Base-by-base conservation (phyloP, 2,113 vertebrate species). In the Chlorocebus sabaeus region DNA sequence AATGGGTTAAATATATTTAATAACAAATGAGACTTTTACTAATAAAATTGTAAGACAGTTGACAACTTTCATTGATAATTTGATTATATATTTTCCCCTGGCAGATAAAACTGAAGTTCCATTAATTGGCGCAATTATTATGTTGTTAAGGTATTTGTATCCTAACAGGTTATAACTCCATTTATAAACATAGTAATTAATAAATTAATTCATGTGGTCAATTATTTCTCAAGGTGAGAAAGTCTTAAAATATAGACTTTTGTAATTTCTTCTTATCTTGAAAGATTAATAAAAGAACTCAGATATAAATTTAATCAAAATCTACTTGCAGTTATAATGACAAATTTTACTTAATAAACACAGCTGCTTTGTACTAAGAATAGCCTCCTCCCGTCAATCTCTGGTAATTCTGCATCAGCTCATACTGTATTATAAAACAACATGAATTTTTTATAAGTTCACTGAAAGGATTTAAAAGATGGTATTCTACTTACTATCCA, bases 361-460 rank as follows among this genome's bases (percentile, higher is more conserved):
- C 96, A 98, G 97, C 97, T 98, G 97, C 94, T 98, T 96, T 98
- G 82, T 98, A 91, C 98, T 98, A 98, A 98, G 95, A 99, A 98
- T 98, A 98, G 97, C 96, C 89, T 98, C 48, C 61, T 97, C 94
- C 88, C 98, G 98, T 96, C 97, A 98, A 96, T 97, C 87, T 82
- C 57, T 97, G 95, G 94, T 93, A 98, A 98, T 96, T 95, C 97
- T 98, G 92, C 96, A 98, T 98, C 98, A 98, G 98, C 96, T 98
- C 97, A 98, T 97, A 97, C 87, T 97, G 78, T 98, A 98, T 98
- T 98, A 98, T 98, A 98, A 99, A 98, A 98, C 94, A 98, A 67
- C 96, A 99, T 99, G 95, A 98, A 99, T 98, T 98, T 99, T 99
- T 99, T 97, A 99, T 99, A 98, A 99, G 98, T 96, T 97, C 95